Percentiles rank a stretch among this genome's conserved stretches.
Evolutionary conservation across 1,140 invertebrate species (phyloP).

Genomic region (Diprion similis): DNA sequence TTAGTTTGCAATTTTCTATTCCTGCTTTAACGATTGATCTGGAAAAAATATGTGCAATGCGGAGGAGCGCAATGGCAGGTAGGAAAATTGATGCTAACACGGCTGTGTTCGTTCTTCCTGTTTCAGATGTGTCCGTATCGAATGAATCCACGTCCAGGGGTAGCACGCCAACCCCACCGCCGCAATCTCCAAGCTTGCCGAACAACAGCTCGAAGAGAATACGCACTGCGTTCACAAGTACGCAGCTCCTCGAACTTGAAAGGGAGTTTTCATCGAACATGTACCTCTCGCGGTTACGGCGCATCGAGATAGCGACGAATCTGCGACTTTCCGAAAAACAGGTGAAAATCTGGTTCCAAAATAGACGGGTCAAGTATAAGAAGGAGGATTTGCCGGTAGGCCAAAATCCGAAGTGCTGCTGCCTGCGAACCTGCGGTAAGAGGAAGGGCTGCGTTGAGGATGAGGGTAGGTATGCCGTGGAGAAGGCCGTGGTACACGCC

Average conservation of each 20-base stretch:
- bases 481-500: conserved; percentile 14
- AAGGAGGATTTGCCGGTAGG: conserved; percentile 72
- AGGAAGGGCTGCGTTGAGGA: conserved; percentile 61
- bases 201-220: conserved; percentile 77
- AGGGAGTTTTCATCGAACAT: conserved; percentile 91
- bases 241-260: conserved; percentile 89
- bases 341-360: conserved; percentile 96
- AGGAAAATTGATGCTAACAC: too few species aligned
- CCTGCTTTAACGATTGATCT: background rate
- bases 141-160: conserved; percentile 60
- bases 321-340: conserved; percentile 91
- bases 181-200: conserved; percentile 58
- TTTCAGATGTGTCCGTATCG: conserved; percentile 57
- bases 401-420: conserved; percentile 62
- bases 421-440: conserved; percentile 61
- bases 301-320: conserved; percentile 92
- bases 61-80: too few species aligned
- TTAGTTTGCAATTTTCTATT: background rate
- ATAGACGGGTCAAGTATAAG: conserved; percentile 89
- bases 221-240: conserved; percentile 92
- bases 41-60: too few species aligned
- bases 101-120: background rate
- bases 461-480: conserved; percentile 27
- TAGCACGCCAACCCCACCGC: conserved; percentile 66
- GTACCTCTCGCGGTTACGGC: conserved; percentile 85